Evolutionary conservation across 2,797 vertebrate species (phyloP).

Genomic region (Pangasius larnaudii): DNA sequence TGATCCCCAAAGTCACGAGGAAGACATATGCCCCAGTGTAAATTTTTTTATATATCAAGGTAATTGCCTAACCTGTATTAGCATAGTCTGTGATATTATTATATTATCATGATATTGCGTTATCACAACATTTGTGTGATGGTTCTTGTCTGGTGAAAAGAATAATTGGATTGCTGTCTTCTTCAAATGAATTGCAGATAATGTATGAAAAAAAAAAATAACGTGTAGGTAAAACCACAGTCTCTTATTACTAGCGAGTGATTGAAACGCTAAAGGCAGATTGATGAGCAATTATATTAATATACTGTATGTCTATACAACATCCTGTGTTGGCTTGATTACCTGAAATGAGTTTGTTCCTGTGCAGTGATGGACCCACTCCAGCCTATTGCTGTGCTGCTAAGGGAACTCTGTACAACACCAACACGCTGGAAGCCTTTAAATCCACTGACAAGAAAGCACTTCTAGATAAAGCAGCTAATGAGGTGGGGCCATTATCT

Average conservation of each 20-base stretch:
- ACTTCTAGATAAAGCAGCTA: conserved; percentile 86
- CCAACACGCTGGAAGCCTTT: conserved; percentile 93
- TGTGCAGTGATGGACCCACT: conserved; percentile 77
- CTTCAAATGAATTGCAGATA: not conserved
- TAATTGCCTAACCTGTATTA: not conserved
- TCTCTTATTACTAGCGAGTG: not conserved
- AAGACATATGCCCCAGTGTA: no score
- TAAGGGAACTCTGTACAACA: conserved; percentile 86
- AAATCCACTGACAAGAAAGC: conserved; percentile 90
- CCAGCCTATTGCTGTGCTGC: conserved; percentile 87
- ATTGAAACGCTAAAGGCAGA: not conserved
- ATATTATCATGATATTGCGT: not conserved
- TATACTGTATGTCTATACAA: not conserved
- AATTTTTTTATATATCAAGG: not conserved
- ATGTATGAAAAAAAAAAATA: not conserved
- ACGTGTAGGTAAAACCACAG: not conserved
- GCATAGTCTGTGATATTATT: not conserved
- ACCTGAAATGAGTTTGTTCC: not conserved
- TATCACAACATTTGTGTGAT: not conserved
- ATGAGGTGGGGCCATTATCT: conserved; percentile 75
- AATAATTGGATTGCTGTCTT: not conserved
- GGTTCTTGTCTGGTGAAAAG: not conserved
- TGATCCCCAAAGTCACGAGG: no score
- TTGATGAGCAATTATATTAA: not conserved
- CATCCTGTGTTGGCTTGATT: not conserved